Percentiles rank a stretch among this genome's conserved stretches.
Evolutionary conservation across 1,140 invertebrate genomes (phyloP).

Genomic region (Homarus americanus): DNA sequence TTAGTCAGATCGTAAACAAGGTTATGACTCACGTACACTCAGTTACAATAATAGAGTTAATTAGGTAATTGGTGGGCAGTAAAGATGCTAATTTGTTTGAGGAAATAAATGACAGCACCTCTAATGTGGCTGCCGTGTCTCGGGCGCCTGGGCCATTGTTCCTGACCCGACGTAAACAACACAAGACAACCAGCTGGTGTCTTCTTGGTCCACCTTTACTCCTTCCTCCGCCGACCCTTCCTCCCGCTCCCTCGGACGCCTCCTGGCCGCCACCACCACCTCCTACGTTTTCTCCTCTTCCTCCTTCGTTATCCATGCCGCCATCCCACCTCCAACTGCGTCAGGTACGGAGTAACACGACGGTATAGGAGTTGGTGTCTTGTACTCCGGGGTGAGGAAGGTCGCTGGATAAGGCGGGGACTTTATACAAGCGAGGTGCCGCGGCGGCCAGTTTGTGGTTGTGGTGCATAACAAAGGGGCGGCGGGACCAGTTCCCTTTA

Average conservation of each 20-base stretch:
- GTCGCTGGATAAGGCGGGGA: not conserved
- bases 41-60: slow-evolving; percentile 67
- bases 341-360: not conserved
- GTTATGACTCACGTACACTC: slow-evolving; percentile 61
- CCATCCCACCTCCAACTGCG: not conserved
- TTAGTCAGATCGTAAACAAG: slow-evolving; percentile 55
- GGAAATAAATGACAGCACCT: slow-evolving; percentile 61
- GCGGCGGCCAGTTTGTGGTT: not conserved
- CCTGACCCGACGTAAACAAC: not conserved
- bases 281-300: not conserved
- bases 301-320: no score
- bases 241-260: not conserved
- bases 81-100: slow-evolving; percentile 69
- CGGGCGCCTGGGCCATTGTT: slow-evolving; percentile 43
- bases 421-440: slow-evolving; percentile 23
- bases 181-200: not conserved
- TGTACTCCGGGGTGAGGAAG: not conserved
- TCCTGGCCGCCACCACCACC: not conserved
- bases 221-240: not conserved
- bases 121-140: slow-evolving; percentile 53
- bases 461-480: slow-evolving; percentile 36
- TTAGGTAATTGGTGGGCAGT: slow-evolving; percentile 63
- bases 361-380: no score
- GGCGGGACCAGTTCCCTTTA: slow-evolving; percentile 16
- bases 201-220: not conserved